Evolutionary conservation across 2,113 vertebrate species (phyloP), one percentile per base, ranked within the genome.

Genomic region (Pelecanus crispus): DNA sequence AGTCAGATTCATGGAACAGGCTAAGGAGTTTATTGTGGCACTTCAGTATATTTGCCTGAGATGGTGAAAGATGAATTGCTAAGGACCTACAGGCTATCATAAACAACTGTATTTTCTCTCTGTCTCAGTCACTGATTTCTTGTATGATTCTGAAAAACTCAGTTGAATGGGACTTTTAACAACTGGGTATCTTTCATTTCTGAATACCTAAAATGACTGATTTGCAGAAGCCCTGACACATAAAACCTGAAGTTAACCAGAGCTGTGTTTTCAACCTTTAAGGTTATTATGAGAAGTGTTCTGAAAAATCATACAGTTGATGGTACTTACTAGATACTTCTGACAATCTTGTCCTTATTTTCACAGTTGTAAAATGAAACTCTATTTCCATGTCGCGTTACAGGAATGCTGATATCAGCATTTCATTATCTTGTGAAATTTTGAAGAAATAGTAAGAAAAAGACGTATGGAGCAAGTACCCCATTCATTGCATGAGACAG

Each of bases 381-480:
- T 32, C 10, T 81, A 11, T 59, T 68, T 50, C n/a, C 31, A 8
- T 52, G 28, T 52, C 38, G 42, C 7, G 21, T 42, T 81, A 56
- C 17, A 47, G 49, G 67, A 28, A 49, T 34, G 10, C 36, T 75
- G 45, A 71, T 71, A 70, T 25, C 20, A 38, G 8, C 26, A 17
- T 78, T 91, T 78, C 19, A 24, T 26, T 81, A 93, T 79, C 17
- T 50, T 12, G 7, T 50, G 55, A 81, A 91, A 63, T 32, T 59
- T 11, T 50, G 31, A 87, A 81, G 59, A 66, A 81, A 70, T 10
- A 63, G 20, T 73, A 40, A 71, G 55, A 79, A 79, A 81, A 63
- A 66, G 5, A 38, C 0, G 0, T 42, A 22, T 34, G 17, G 15
- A 78, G 6, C 29, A 62, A 66, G 6, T 42, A 36, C 3, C 10